Evolutionary conservation across 1,140 invertebrate genomes (phyloP).

Genomic region (Drosophila cardini): DNA sequence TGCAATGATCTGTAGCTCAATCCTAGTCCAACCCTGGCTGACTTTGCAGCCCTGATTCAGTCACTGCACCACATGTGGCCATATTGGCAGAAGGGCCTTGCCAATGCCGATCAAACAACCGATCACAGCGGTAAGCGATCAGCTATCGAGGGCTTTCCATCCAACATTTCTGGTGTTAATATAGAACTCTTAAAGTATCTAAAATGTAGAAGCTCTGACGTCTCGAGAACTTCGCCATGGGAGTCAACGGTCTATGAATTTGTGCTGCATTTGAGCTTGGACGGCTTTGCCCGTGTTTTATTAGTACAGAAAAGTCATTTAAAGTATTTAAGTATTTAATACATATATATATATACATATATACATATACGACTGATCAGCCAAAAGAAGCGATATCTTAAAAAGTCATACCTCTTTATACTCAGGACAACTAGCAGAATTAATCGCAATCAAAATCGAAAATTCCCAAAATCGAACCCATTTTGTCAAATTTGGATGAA

Average conservation of each 20-base stretch:
- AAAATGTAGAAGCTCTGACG: slow-evolving; percentile 46
- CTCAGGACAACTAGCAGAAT: too few species aligned
- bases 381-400: too few species aligned
- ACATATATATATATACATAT: too few species aligned
- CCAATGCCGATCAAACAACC: slow-evolving; percentile 17
- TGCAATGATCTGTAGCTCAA: slow-evolving; percentile 33
- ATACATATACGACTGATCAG: too few species aligned
- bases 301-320: too few species aligned
- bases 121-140: slow-evolving; percentile 36
- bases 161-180: slow-evolving; percentile 25
- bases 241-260: slow-evolving; percentile 9
- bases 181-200: slow-evolving; percentile 8
- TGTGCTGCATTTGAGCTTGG: neutral
- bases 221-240: slow-evolving; percentile 40
- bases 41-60: neutral
- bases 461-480: too few species aligned
- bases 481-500: too few species aligned
- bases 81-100: slow-evolving; percentile 32
- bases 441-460: too few species aligned
- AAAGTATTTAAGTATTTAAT: too few species aligned
- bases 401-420: too few species aligned
- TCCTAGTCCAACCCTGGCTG: neutral
- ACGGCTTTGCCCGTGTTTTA: neutral
- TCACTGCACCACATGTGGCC: slow-evolving; percentile 46
- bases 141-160: slow-evolving; percentile 27